Conservation (phyloP, 30 jellyfish, hydroid and myxozoan species). For the Hydra vulgaris region DNA sequence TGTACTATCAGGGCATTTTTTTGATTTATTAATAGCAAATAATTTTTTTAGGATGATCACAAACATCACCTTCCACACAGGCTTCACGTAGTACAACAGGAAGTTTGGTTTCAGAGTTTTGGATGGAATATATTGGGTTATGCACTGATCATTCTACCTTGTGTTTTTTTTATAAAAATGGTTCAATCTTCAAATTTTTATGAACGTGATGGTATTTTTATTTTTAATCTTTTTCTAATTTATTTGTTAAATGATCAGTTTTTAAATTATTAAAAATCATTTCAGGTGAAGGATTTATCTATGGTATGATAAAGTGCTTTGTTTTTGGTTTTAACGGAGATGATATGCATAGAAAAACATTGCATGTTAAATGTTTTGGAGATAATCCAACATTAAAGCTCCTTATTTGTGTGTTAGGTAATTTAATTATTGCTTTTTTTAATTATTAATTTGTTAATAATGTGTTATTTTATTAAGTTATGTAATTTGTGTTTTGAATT, state of each 20-base stretch:
- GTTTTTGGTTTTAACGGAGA: slow-evolving; percentile 48
- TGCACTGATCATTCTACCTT: slow-evolving; percentile 60
- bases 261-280: background rate
- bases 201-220: slow-evolving; percentile 53
- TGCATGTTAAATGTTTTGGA: slow-evolving; percentile 19
- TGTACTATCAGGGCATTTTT: too few relatives aligned
- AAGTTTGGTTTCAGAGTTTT: slow-evolving; percentile 60
- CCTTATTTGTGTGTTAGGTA: slow-evolving; percentile 41
- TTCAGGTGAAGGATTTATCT: slow-evolving; percentile 56
- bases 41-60: background rate
- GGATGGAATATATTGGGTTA: slow-evolving; percentile 76
- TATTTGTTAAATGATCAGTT: background rate
- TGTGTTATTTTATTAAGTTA: too few relatives aligned
- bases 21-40: too few relatives aligned
- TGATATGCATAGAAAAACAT: slow-evolving; percentile 12
- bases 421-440: background rate
- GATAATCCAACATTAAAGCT: slow-evolving; percentile 21
- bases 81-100: slow-evolving; percentile 7
- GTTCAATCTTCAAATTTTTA: slow-evolving; percentile 57
- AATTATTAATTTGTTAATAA: too few relatives aligned
- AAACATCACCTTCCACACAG: slow-evolving; percentile 20
- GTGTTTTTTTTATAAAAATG: slow-evolving; percentile 43
- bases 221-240: background rate
- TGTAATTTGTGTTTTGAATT: too few relatives aligned
- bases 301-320: slow-evolving; percentile 42